Evolutionary conservation across 2,797 vertebrate genomes (phyloP), one percentile per base, ranked within the genome.

Genomic region (Acanthurus tractus): DNA sequence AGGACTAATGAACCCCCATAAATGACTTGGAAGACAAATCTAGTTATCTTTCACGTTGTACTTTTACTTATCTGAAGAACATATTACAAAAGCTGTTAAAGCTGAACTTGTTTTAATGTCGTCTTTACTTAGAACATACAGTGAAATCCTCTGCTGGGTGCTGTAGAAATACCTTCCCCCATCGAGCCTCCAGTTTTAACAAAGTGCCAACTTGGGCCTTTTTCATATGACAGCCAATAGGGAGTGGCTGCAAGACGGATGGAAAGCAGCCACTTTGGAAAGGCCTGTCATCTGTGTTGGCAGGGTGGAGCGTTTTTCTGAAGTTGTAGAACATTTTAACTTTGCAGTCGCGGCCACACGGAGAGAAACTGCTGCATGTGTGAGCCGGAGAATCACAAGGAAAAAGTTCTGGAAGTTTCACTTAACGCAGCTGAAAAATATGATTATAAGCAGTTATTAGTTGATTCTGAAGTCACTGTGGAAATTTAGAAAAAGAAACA

Each of bases 241-340:
- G 53, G 85, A 87, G 66, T 25, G 63, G 64, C 66, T 74, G 77
- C 68, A 68, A 81, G 78, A 84, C 79, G 81, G 78, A 90, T 93
- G 88, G 84, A 90, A 79, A 64, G 76, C 58, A 65, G 84, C 80
- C 85, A 88, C 74, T 80, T 90, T 88, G 89, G 83, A 92, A 71
- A 70, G 59, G 63, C 14, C 57, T 74, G 67, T 52, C 63, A 34
- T 85, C 63, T 79, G 29, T 85, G 73, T 75, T 87, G 85, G 85
- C 85, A 76, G 70, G 70, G 17, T 1, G 20, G n/a, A 74, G 68
- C 36, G 3, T 48, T 79, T 34, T 78, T 81, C 15, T 23, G 78
- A 88, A 87, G 86, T 85, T 88, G 63, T 17, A 17, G 54, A 79
- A 63, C 55, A 75, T 82, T 84, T 87, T 6, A 76, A 87, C 77